Evolutionary conservation across 2,888 invertebrate genomes (phyloP).

Genomic region (Rhimphoctona megacephalus): DNA sequence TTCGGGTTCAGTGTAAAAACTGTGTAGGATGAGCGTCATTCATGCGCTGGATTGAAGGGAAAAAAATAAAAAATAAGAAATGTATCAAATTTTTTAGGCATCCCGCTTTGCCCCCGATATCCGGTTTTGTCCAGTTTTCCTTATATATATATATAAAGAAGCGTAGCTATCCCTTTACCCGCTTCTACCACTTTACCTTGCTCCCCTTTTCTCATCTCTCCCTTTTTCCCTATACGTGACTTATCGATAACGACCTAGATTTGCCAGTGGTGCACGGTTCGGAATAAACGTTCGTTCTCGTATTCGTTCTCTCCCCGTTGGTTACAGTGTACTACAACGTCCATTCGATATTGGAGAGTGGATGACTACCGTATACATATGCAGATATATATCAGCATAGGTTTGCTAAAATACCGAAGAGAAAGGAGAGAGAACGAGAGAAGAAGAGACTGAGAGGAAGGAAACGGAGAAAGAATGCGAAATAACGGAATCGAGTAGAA

Average conservation of each 20-base stretch:
- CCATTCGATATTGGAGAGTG: slow-evolving; percentile 68
- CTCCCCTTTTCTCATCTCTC: slow-evolving; percentile 41
- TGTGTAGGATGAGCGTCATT: too few relatives aligned
- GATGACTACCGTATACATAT: slow-evolving; percentile 55
- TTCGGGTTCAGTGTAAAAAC: background rate
- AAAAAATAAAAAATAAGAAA: background rate
- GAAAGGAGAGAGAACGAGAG: slow-evolving; percentile 39
- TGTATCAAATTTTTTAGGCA: background rate
- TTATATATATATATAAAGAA: slow-evolving; percentile 8
- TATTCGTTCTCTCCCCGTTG: slow-evolving; percentile 60
- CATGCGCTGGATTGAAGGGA: background rate
- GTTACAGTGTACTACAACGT: slow-evolving; percentile 60
- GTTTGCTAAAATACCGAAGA: slow-evolving; percentile 44
- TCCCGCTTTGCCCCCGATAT: background rate
- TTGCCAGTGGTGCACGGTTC: slow-evolving; percentile 62
- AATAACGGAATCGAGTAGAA: slow-evolving; percentile 42
- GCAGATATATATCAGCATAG: slow-evolving; percentile 45
- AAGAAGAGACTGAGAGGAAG: background rate
- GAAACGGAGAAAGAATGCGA: slow-evolving; percentile 36
- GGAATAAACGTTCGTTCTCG: slow-evolving; percentile 68
- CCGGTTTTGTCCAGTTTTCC: background rate
- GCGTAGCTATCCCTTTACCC: slow-evolving; percentile 41
- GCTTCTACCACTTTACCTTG: slow-evolving; percentile 11
- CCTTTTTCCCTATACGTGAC: slow-evolving; percentile 56
- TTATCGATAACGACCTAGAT: slow-evolving; percentile 70